A percentile compares a stretch with the other conserved stretches of the same genome.
Conservation (phyloP, 1,140 invertebrate genomes). For the Drosophila pectinifera region DNA sequence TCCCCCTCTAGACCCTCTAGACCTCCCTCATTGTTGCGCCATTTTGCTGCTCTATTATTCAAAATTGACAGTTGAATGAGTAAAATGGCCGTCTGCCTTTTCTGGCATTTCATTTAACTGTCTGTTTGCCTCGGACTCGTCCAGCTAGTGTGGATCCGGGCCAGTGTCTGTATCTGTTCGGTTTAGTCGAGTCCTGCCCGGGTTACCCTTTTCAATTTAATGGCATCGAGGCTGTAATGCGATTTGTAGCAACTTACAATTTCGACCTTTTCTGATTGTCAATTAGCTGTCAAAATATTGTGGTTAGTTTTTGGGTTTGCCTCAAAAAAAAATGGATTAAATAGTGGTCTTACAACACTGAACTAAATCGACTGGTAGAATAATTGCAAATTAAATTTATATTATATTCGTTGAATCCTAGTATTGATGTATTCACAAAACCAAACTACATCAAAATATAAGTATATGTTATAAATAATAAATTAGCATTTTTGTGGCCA, state of each 20-base stretch:
- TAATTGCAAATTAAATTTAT: too few relatives aligned
- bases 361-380: too few relatives aligned
- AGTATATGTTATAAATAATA: too few relatives aligned
- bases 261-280: constrained; percentile 42
- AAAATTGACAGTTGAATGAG: constrained; percentile 82
- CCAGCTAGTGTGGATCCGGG: not conserved
- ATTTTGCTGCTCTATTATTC: constrained; percentile 80
- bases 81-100: constrained; percentile 64
- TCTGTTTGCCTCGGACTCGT: constrained; percentile 17
- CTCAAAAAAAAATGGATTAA: not conserved
- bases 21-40: constrained; percentile 66
- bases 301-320: constrained; percentile 17
- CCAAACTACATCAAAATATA: too few relatives aligned
- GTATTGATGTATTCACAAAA: too few relatives aligned
- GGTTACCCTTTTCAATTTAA: constrained; percentile 68
- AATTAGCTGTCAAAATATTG: constrained; percentile 72
- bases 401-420: too few relatives aligned
- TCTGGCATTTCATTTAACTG: constrained; percentile 65
- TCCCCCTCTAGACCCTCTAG: not conserved
- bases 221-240: constrained; percentile 49
- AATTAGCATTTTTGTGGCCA: too few relatives aligned
- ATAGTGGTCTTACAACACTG: not conserved
- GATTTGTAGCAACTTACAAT: constrained; percentile 42
- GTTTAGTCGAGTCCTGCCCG: constrained; percentile 9
- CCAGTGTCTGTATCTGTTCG: constrained; percentile 15